Evolutionary conservation across 2,113 vertebrate species (phyloP).

Genomic region (Macaca nemestrina): DNA sequence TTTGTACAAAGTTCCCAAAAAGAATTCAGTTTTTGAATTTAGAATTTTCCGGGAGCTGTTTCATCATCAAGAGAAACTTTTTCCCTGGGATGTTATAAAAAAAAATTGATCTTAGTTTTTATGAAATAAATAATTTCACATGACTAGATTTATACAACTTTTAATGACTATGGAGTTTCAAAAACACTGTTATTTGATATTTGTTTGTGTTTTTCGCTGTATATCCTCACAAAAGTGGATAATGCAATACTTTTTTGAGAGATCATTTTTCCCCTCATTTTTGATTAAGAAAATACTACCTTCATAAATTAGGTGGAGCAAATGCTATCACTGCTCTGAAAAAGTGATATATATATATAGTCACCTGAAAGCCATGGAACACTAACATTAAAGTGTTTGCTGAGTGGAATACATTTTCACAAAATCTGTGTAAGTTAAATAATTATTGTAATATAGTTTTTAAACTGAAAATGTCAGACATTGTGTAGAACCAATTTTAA

Average conservation of each 20-base stretch:
- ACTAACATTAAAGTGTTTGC: background rate
- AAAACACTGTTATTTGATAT: constrained; percentile 25
- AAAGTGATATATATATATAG: background rate
- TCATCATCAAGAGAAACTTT: background rate
- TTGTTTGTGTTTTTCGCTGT: constrained; percentile 8
- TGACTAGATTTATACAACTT: background rate
- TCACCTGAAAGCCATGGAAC: background rate
- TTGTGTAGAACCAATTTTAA: background rate
- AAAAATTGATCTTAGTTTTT: background rate
- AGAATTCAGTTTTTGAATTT: background rate
- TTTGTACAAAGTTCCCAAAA: background rate
- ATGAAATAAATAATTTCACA: constrained; percentile 27
- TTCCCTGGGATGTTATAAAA: background rate
- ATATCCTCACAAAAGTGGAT: background rate
- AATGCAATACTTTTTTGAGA: background rate
- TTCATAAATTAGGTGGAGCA: background rate
- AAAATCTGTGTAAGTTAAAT: background rate
- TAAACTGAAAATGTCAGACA: background rate
- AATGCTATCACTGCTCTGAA: background rate
- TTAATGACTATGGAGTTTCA: background rate
- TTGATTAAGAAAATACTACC: background rate
- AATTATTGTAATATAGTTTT: background rate
- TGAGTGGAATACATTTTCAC: background rate
- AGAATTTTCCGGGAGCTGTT: background rate
- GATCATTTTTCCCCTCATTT: background rate